Conservation (phyloP, 2,113 vertebrate species). For the Thermophis baileyi region DNA sequence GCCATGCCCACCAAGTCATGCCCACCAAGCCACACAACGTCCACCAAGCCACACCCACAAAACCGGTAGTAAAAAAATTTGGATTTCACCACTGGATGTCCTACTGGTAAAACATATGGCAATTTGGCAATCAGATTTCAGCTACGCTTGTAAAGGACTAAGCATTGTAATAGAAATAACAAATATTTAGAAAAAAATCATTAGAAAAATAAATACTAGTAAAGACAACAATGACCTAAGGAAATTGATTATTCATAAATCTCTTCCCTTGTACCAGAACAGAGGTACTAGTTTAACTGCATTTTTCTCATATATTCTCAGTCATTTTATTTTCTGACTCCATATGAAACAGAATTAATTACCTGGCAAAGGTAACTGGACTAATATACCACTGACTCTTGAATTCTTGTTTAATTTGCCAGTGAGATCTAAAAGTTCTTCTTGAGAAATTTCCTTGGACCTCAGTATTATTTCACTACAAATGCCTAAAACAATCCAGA, state of each 20-base stretch:
- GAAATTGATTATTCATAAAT: not conserved
- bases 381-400: conserved; percentile 83
- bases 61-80: too few species aligned
- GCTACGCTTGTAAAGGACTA: not conserved
- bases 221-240: not conserved
- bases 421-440: conserved; percentile 83
- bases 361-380: conserved; percentile 89
- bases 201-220: not conserved
- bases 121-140: not conserved
- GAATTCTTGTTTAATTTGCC: conserved; percentile 83
- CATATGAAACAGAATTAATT: conserved; percentile 2
- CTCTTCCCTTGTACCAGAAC: not conserved
- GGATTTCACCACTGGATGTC: too few species aligned
- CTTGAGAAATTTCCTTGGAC: conserved; percentile 81
- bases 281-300: not conserved
- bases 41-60: too few species aligned
- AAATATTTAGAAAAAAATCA: not conserved
- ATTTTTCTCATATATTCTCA: not conserved
- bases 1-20: too few species aligned
- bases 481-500: conserved; percentile 63
- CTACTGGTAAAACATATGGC: not conserved
- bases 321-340: not conserved
- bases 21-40: too few species aligned
- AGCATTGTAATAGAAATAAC: not conserved
- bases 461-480: conserved; percentile 83